Evolutionary conservation across 2,888 invertebrate species (phyloP).

Genomic region (Ptycholaimellus sp.): DNA sequence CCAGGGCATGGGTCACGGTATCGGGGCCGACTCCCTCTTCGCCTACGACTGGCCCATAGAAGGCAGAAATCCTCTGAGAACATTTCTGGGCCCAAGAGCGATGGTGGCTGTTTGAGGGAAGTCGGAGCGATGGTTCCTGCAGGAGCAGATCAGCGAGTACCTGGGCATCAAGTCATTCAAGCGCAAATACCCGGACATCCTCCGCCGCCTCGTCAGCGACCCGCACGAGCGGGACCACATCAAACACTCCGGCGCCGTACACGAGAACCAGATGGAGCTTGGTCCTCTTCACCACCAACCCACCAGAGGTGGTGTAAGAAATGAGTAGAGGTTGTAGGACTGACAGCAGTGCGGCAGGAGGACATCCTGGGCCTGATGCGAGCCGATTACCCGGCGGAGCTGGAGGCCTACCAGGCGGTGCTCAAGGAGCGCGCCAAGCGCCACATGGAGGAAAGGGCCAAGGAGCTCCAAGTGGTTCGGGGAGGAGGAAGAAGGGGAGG

Average conservation of each 20-base stretch:
- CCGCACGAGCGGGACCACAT: slow-evolving; percentile 73
- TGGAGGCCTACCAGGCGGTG: too few species aligned
- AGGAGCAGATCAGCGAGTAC: slow-evolving; percentile 82
- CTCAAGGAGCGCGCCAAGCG: too few species aligned
- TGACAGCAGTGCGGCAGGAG: slow-evolving; percentile 68
- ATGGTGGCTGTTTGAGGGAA: too few species aligned
- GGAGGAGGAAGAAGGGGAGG: slow-evolving; percentile 25
- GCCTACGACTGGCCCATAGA: too few species aligned
- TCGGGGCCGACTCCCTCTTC: too few species aligned
- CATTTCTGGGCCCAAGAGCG: too few species aligned
- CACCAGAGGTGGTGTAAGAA: background rate
- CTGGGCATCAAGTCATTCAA: slow-evolving; percentile 86
- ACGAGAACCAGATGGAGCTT: slow-evolving; percentile 14
- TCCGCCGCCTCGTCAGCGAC: slow-evolving; percentile 33
- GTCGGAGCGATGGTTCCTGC: too few species aligned
- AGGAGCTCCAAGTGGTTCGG: too few species aligned
- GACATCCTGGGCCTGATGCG: slow-evolving; percentile 48
- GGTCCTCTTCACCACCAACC: background rate
- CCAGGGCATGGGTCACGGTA: too few species aligned
- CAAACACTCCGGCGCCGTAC: slow-evolving; percentile 36
- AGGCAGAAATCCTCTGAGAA: too few species aligned
- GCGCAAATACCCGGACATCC: slow-evolving; percentile 40
- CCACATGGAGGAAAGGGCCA: too few species aligned
- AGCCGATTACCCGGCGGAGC: slow-evolving; percentile 73
- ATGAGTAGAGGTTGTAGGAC: slow-evolving; percentile 27